Percentiles rank a stretch among this genome's conserved stretches.
phyloP scores from a whole-genome alignment of 2,888 invertebrate genomes.

The Eulithis prunata region DNA sequence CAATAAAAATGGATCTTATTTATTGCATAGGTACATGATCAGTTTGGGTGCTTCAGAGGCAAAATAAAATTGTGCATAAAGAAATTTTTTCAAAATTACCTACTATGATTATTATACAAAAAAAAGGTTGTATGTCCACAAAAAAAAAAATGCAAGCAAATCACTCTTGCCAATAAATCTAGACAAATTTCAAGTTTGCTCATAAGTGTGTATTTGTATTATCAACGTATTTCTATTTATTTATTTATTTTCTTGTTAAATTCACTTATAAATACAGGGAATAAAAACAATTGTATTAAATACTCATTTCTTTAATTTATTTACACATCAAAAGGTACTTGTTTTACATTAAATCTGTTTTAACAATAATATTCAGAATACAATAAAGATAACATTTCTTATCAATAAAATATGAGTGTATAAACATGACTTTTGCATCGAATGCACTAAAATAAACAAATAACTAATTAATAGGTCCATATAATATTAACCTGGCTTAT shows the following conservation, averaged over 20 bases:
- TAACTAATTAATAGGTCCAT: neutral
- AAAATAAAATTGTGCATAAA: too few species aligned
- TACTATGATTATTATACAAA: too few species aligned
- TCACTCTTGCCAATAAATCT: too few species aligned
- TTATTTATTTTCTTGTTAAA: slow-evolving; percentile 26
- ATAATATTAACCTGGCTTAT: neutral
- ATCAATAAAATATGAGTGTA: slow-evolving; percentile 16
- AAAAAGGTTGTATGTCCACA: too few species aligned
- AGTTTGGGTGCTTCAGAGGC: too few species aligned
- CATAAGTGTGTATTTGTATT: slow-evolving; percentile 7
- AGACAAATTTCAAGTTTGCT: neutral
- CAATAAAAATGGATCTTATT: too few species aligned
- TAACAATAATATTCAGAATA: slow-evolving; percentile 25
- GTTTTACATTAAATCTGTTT: slow-evolving; percentile 53
- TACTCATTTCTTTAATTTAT: slow-evolving; percentile 61
- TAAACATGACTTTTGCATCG: slow-evolving; percentile 13
- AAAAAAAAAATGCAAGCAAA: too few species aligned
- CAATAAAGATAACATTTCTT: slow-evolving; percentile 15
- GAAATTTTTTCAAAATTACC: too few species aligned
- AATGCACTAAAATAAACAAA: slow-evolving; percentile 21
- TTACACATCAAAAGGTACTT: slow-evolving; percentile 65
- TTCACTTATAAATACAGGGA: slow-evolving; percentile 50
- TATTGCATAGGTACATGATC: too few species aligned
- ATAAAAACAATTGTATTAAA: slow-evolving; percentile 48
- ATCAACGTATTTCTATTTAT: slow-evolving; percentile 12